Base-by-base conservation (phyloP, 2,888 invertebrate species). In the Drosophila peninsularis region DNA sequence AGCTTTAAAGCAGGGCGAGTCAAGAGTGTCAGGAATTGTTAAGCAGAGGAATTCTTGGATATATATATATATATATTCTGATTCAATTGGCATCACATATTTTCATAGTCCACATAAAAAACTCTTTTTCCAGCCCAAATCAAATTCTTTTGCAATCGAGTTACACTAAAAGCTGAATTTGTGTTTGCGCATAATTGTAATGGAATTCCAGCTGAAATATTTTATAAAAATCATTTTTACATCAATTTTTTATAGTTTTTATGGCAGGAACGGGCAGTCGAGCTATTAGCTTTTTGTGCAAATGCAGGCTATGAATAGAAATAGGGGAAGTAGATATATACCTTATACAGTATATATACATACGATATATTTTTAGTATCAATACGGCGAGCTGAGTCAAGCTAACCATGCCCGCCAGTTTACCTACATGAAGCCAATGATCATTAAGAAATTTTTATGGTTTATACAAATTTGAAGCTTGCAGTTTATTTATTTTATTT, bases 171-270 rank as follows among this genome's bases (percentile, higher is more conserved):
- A 17, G 10, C 45, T 0, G n/a, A 45, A n/a, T 45, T 45, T 27
- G n/a, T 45, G 45, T 27, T 45, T 45, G 27, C 45, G 10, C 27
- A 45, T 45, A 45, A 30, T 47, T 47, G 17, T 6, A 47, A 30
- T 47, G 45, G 45, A 30, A 47, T 47, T 47, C 6, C 17, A 17
- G 30, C 3, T 17, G 17, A 45, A 45, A 27, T 47, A 47, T 47
- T 30, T 30, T 11, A 47, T 17, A 17, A 30, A 47, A 47, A 30
- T 27, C 17, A 30, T 44, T 24, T 42, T 2, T n/a, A 24, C 27
- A 9, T 2, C 10, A 1, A 27, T 45, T n/a, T 45, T n/a, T 24
- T 27, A 30, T 30, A 1, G 1, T 27, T 44, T 9, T 44, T 27
- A 9, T 9, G 14, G 9, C 5, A n/a, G 3, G 0, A n/a, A 5